Evolutionary conservation across 37 sponge, comb jelly and placozoan genomes (phyloP), one percentile per base, ranked within the genome.

Genomic region (Eunapius fragilis): DNA sequence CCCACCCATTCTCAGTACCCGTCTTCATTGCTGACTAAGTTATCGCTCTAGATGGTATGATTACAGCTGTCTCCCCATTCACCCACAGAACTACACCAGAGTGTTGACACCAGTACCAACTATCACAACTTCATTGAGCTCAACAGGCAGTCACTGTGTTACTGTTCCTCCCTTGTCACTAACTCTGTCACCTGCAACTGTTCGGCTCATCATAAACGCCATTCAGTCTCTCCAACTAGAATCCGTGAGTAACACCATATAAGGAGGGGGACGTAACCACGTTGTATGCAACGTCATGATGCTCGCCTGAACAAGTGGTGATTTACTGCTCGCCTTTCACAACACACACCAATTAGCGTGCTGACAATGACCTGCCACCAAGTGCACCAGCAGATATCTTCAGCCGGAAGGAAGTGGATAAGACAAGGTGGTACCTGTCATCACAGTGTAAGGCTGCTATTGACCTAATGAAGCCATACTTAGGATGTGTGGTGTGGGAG

Each of bases 191-290:
- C 93, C 93, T 17, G 31, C 87, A 28, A 85, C 91, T 19, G 90
- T 93, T 71, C 85, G 93, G 41, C 83, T 93, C 19, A 58, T 93
- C 19, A 79, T 93, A 24, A 35, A 70, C 25, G 86, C 84, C 0
- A 33, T 89, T 26, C 34, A 86, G 58, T 71, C 93, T 30, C 75
- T 86, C 28, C 79, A 72, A 35, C 23, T 67, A 25, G 76, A 41
- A 22, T 25, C 73, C 25, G 81, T 83, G 33, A 27, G 83, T 67
- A n/a, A n/a, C n/a, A n/a, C n/a, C n/a, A n/a, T n/a, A n/a, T n/a
- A n/a, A n/a, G n/a, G n/a, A n/a, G n/a, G n/a, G n/a, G n/a, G n/a
- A n/a, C n/a, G n/a, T n/a, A n/a, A n/a, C n/a, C n/a, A n/a, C n/a
- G n/a, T n/a, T n/a, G n/a, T n/a, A n/a, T n/a, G n/a, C n/a, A n/a